Percentiles rank a stretch among this genome's conserved stretches.
Evolutionary conservation across 1,140 invertebrate genomes (phyloP).

Genomic region (Penaeus vannamei): DNA sequence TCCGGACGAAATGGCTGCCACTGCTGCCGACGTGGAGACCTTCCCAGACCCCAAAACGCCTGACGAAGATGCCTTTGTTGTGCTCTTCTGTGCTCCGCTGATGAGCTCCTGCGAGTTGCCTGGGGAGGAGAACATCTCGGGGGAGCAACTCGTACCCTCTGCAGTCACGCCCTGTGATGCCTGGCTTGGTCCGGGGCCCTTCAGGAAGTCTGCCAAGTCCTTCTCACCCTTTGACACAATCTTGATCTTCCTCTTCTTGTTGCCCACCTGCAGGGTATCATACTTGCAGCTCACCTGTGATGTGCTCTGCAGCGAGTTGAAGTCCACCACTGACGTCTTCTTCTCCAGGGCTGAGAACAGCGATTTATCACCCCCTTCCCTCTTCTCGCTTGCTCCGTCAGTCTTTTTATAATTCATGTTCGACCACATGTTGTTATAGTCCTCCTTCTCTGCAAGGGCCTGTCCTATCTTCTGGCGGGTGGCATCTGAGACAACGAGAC

Average conservation of each 20-base stretch:
- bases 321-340: slow-evolving; percentile 12
- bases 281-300: slow-evolving; percentile 30
- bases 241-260: slow-evolving; percentile 47
- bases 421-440: slow-evolving; percentile 15
- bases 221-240: slow-evolving; percentile 37
- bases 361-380: background rate
- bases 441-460: background rate
- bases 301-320: background rate
- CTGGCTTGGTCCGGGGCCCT: background rate
- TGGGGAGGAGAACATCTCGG: background rate
- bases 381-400: background rate
- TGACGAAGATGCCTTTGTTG: background rate
- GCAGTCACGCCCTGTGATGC: background rate
- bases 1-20: background rate
- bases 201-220: background rate
- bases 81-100: background rate
- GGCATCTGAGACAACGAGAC: background rate
- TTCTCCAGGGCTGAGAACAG: slow-evolving; percentile 35
- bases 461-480: slow-evolving; percentile 9
- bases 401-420: slow-evolving; percentile 24
- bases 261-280: slow-evolving; percentile 16
- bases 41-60: too few species aligned
- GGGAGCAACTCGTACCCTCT: background rate
- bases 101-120: background rate
- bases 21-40: background rate